Evolutionary conservation across 53 echinoderm and acorn worm genomes (phyloP).

Genomic region (Pentamera pediparva): DNA sequence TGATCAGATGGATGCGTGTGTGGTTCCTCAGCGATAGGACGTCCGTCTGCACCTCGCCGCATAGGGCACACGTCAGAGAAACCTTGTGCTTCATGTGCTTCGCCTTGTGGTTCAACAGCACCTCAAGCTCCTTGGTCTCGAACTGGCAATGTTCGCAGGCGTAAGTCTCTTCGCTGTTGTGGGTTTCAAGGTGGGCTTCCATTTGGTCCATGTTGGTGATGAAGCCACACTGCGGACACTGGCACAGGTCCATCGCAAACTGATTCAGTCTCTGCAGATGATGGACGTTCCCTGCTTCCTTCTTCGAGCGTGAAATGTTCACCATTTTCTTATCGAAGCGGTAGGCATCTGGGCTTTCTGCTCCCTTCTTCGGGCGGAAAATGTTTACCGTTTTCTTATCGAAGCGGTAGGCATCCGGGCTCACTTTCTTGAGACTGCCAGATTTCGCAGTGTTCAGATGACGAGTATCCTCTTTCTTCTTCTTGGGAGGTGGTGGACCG

Average conservation of each 20-base stretch:
- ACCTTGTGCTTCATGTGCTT: constrained; percentile 47
- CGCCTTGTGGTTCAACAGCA: constrained; percentile 49
- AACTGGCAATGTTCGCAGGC: constrained; percentile 68
- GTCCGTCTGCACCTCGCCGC: constrained; percentile 37
- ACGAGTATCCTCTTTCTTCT: too few species aligned
- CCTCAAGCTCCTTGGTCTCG: constrained; percentile 42
- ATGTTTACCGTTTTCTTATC: too few species aligned
- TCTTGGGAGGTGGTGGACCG: too few species aligned
- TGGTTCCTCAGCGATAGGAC: constrained; percentile 43
- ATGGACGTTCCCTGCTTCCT: neutral
- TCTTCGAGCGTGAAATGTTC: neutral
- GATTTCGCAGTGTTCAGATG: too few species aligned
- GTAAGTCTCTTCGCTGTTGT: constrained; percentile 63
- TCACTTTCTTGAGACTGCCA: neutral
- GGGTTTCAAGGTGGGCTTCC: constrained; percentile 69
- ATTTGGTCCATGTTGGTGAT: constrained; percentile 74
- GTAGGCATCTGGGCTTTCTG: neutral
- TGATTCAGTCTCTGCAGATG: constrained; percentile 22
- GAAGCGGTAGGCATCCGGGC: too few species aligned
- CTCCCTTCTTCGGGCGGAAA: neutral
- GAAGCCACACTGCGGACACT: constrained; percentile 90
- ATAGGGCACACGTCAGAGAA: constrained; percentile 38
- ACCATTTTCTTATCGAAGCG: too few species aligned
- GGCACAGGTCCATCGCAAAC: constrained; percentile 41
- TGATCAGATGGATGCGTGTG: constrained; percentile 42